A percentile compares a stretch with the other conserved stretches of the same genome.
Conservation (phyloP, 2,113 vertebrate genomes). For the Daboia siamensis region DNA sequence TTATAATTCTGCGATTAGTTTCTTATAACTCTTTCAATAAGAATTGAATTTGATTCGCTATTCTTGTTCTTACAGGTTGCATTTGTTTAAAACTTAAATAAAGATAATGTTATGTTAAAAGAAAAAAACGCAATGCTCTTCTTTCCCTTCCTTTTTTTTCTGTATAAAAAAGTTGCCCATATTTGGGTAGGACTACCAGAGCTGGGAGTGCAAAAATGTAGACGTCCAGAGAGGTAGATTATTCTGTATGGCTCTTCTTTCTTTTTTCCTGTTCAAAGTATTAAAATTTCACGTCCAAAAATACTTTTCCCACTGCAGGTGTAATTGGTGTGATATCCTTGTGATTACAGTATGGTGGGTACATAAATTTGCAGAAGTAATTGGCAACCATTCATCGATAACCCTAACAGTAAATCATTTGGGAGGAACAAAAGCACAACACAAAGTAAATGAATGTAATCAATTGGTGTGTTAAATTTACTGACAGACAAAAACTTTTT, state of each 20-base stretch:
- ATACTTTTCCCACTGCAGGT: not conserved
- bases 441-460: not conserved
- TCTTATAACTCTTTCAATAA: not conserved
- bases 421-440: not conserved
- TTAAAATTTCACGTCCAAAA: not conserved
- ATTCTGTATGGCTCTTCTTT: not conserved
- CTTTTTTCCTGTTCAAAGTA: not conserved
- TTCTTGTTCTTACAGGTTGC: not conserved
- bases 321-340: not conserved
- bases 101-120: not conserved
- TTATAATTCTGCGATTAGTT: not conserved
- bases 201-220: not conserved
- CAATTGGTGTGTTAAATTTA: not conserved
- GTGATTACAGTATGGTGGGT: not conserved
- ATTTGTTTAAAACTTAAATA: not conserved
- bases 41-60: not conserved
- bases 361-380: not conserved
- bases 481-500: not conserved
- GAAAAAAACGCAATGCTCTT: not conserved
- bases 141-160: not conserved
- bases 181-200: not conserved
- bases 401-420: not conserved
- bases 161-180: no score
- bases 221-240: not conserved
- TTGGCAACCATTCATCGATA: not conserved